phyloP scores from a whole-genome alignment of 2,113 vertebrate species.

The Alaudala cheleensis region DNA sequence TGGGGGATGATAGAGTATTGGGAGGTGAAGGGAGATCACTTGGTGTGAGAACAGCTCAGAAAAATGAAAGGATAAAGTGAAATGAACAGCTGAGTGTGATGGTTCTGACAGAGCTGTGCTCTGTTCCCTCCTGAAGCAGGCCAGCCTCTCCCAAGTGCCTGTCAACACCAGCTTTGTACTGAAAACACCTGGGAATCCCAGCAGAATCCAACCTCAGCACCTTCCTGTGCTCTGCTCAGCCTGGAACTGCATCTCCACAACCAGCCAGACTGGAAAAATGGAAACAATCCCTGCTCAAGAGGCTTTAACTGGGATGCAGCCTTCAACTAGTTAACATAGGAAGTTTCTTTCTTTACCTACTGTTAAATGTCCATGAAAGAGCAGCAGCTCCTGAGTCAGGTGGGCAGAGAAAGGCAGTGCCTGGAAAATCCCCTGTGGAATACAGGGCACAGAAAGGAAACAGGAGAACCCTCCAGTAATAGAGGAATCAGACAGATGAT shows the following conservation, averaged over 20 bases:
- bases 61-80: background rate
- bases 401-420: background rate
- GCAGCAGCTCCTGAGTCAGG: background rate
- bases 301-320: too few relatives aligned
- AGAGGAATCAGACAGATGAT: rapidly evolving
- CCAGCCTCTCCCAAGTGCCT: background rate
- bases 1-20: rapidly evolving
- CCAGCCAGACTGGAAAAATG: background rate
- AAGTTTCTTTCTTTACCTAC: background rate
- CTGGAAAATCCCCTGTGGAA: background rate
- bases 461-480: background rate
- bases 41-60: background rate
- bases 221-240: background rate
- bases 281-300: rapidly evolving
- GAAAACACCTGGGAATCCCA: rapidly evolving
- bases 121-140: background rate
- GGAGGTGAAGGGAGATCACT: background rate
- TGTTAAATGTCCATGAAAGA: background rate
- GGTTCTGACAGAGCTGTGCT: background rate
- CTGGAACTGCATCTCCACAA: background rate
- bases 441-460: rapidly evolving
- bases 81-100: rapidly evolving
- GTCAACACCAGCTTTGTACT: rapidly evolving
- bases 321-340: too few relatives aligned
- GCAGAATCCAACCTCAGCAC: background rate